Evolutionary conservation across 2,888 invertebrate species (phyloP).

Genomic region (Dynastes hyllus): DNA sequence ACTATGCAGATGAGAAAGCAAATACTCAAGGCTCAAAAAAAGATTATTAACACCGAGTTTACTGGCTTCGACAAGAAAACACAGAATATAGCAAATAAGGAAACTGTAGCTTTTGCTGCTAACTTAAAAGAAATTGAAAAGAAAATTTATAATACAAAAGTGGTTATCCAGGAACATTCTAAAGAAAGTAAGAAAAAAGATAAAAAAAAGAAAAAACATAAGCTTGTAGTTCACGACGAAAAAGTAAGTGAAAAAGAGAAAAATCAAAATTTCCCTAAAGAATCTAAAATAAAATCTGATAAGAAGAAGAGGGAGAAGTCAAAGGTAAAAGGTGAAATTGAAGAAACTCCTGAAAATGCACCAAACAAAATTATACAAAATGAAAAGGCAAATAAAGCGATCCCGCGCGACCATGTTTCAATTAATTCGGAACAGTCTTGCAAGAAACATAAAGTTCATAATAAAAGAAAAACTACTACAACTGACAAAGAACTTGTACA

Average conservation of each 20-base stretch:
- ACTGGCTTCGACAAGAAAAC: constrained; percentile 41
- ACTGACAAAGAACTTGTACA: constrained; percentile 17
- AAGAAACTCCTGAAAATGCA: constrained; percentile 8
- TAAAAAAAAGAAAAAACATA: constrained; percentile 32
- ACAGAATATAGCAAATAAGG: constrained; percentile 38
- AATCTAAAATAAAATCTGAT: constrained; percentile 21
- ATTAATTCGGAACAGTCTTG: constrained; percentile 34
- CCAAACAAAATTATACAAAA: constrained; percentile 19
- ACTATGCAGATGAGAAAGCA: constrained; percentile 28
- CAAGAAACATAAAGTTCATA: constrained; percentile 45
- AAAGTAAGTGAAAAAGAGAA: constrained; percentile 35
- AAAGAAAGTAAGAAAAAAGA: constrained; percentile 33
- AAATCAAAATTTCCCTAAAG: not conserved
- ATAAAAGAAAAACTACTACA: constrained; percentile 21
- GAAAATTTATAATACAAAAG: constrained; percentile 29
- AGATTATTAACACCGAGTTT: constrained; percentile 16
- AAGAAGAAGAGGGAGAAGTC: constrained; percentile 43
- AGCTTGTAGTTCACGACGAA: constrained; percentile 20
- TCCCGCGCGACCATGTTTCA: constrained; percentile 36
- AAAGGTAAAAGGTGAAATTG: not conserved
- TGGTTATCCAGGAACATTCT: not conserved
- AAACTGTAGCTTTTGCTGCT: constrained; percentile 18
- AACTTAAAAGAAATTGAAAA: constrained; percentile 40
- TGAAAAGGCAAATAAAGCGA: constrained; percentile 17
- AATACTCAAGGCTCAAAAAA: constrained; percentile 31